Evolutionary conservation across 1,140 invertebrate genomes (phyloP).

Genomic region (Glomeris maerens): DNA sequence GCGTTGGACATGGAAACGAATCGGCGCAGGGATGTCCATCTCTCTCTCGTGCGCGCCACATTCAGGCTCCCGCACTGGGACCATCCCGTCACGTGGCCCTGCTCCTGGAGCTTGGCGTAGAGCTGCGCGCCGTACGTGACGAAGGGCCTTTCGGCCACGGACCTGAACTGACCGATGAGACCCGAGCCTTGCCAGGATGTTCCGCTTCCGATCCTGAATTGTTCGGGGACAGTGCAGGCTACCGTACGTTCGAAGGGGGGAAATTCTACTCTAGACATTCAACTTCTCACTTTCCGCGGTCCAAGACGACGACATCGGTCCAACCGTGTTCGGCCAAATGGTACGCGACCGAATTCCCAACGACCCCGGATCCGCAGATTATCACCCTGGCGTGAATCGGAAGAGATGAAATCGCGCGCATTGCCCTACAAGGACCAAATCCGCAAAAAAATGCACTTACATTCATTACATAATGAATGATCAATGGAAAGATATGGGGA

Average conservation of each 20-base stretch:
- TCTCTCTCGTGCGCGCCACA: conserved; percentile 28
- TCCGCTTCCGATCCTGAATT: conserved; percentile 43
- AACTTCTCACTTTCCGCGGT: conserved; percentile 39
- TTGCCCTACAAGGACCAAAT: too few relatives aligned
- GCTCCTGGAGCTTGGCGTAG: conserved; percentile 43
- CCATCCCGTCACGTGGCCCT: conserved; percentile 40
- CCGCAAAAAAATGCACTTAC: too few relatives aligned
- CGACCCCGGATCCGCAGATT: conserved; percentile 48
- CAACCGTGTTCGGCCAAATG: conserved; percentile 45
- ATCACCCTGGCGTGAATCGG: conserved; percentile 32
- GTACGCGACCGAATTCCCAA: conserved; percentile 52
- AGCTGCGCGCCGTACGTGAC: conserved; percentile 45
- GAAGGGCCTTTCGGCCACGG: conserved; percentile 41
- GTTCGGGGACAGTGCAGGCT: too few relatives aligned
- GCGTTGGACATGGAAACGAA: conserved; percentile 12
- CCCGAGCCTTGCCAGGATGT: conserved; percentile 51
- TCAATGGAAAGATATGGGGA: too few relatives aligned
- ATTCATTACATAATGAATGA: too few relatives aligned
- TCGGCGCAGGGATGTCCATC: conserved; percentile 27
- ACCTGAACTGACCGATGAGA: conserved; percentile 44
- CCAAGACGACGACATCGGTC: conserved; percentile 47
- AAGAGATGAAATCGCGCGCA: too few relatives aligned
- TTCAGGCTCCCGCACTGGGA: conserved; percentile 29
- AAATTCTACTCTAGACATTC: background rate
- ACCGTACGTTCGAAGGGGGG: too few relatives aligned